Conservation (phyloP, 2,113 vertebrate genomes). For the Motacilla alba region DNA sequence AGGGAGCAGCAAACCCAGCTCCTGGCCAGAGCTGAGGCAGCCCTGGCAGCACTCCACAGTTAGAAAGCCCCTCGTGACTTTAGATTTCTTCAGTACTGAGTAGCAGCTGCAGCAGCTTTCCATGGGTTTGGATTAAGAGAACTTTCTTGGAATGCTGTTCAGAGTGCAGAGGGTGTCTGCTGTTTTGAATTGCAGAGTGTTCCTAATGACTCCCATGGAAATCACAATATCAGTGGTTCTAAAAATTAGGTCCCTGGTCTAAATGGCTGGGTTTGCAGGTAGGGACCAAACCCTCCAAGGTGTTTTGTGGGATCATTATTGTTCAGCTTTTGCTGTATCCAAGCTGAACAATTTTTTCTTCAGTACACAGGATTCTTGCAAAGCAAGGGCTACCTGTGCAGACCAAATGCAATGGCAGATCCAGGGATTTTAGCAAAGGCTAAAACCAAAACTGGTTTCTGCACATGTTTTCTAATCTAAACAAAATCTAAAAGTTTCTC, state of each 20-base stretch:
- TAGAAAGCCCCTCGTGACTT: neutral
- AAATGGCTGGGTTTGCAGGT: neutral
- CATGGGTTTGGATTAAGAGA: neutral
- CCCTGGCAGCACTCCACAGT: neutral
- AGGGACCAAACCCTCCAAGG: rapidly evolving
- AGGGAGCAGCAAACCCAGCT: neutral
- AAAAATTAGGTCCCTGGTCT: neutral
- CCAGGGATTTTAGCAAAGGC: neutral
- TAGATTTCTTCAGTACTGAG: neutral
- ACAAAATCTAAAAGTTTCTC: neutral
- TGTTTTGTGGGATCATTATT: neutral
- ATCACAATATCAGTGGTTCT: neutral
- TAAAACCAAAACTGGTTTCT: neutral
- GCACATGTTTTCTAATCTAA: neutral
- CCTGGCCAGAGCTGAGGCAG: neutral
- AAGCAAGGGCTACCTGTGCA: neutral
- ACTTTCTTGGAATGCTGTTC: neutral
- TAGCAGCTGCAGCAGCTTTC: neutral
- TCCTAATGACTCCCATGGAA: neutral
- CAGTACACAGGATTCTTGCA: neutral
- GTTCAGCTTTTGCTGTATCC: neutral
- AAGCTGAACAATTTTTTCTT: neutral
- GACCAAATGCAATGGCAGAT: neutral
- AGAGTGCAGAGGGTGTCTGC: neutral
- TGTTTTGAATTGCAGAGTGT: neutral